Percentiles rank a stretch among this genome's conserved stretches.
These are phyloP conservation scores for Xiphophorus couchianus DNA, from an alignment of 2,113 vertebrate species.

Conservation along the genomic window DNA sequence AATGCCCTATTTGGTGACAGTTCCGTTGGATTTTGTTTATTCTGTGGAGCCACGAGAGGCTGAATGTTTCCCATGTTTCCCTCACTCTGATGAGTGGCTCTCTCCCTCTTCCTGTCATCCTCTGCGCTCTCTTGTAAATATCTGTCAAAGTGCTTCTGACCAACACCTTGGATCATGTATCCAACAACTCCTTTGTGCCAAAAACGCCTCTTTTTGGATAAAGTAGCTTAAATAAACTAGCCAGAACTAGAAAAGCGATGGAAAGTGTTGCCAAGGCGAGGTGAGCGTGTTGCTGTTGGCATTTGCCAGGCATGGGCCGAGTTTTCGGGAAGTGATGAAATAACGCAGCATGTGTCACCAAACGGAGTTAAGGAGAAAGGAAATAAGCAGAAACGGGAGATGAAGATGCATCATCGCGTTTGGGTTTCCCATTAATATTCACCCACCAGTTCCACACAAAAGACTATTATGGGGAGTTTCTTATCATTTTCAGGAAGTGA, in stretches of 20 bases:
- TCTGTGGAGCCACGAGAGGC: slow-evolving; percentile 25
- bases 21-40: slow-evolving; percentile 36
- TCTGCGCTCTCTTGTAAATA: slow-evolving; percentile 50
- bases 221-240: slow-evolving; percentile 41
- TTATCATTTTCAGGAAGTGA: not conserved
- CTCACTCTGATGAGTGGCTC: slow-evolving; percentile 3
- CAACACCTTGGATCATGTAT: slow-evolving; percentile 37
- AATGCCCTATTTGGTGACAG: slow-evolving; percentile 9
- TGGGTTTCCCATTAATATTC: slow-evolving; percentile 3
- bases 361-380: slow-evolving; percentile 13
- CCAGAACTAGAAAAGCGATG: slow-evolving; percentile 25
- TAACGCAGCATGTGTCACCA: slow-evolving; percentile 38
- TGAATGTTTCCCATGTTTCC: not conserved
- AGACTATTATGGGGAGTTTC: not conserved
- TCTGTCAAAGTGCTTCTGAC: slow-evolving; percentile 32
- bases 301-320: slow-evolving; percentile 34
- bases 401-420: slow-evolving; percentile 5
- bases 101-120: slow-evolving; percentile 18
- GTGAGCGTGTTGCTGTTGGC: slow-evolving; percentile 69
- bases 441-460: not conserved
- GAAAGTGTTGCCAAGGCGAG: slow-evolving; percentile 34
- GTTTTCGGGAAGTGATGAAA: slow-evolving; percentile 68
- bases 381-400: slow-evolving; percentile 17
- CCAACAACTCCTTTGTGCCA: slow-evolving; percentile 57
- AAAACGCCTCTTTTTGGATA: slow-evolving; percentile 24